phyloP scores from a whole-genome alignment of 2,113 vertebrate species.

The Pterocles orientalis region DNA sequence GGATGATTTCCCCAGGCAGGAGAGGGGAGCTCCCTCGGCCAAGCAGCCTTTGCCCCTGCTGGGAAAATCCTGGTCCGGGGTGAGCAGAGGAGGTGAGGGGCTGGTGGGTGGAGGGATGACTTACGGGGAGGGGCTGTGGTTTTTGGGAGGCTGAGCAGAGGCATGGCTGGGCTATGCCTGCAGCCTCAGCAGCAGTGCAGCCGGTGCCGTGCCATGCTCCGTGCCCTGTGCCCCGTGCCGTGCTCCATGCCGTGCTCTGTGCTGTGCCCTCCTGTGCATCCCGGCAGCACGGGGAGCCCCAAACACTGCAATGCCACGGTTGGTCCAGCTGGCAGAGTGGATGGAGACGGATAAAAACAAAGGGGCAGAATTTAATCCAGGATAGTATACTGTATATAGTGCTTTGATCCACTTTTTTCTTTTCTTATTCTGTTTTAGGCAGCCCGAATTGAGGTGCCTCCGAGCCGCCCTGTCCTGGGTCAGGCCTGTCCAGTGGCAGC shows the following conservation, averaged over 20 bases:
- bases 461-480: background rate
- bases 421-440: background rate
- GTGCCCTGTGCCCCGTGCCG: too few species aligned
- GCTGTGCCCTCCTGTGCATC: background rate
- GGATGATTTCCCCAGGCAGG: background rate
- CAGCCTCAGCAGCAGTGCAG: background rate
- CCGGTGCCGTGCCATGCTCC: fast-evolving
- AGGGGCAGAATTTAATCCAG: background rate
- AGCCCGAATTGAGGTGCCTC: background rate
- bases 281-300: fast-evolving
- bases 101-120: background rate
- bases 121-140: background rate
- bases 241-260: too few species aligned
- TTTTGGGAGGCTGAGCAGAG: background rate
- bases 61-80: background rate
- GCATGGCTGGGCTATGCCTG: background rate
- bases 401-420: background rate
- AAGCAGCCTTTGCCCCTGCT: background rate
- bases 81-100: background rate
- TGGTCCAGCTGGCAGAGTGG: background rate
- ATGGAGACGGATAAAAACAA: background rate
- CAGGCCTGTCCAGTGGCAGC: background rate
- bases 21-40: background rate
- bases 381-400: background rate
- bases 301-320: fast-evolving